Conservation (phyloP, 2,888 invertebrate genomes). For the Hydropsyche betteni region DNA sequence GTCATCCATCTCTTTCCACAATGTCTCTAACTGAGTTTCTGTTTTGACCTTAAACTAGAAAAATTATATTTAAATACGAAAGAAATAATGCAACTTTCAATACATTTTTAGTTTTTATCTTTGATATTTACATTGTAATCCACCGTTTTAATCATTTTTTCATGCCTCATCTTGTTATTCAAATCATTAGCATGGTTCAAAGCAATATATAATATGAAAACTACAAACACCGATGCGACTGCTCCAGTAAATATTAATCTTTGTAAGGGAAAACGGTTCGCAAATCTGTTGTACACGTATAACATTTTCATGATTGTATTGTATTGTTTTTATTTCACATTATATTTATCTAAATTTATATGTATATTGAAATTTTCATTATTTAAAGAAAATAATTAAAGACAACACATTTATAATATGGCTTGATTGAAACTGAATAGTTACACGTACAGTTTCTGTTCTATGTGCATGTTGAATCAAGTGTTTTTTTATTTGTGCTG, state of each 20-base stretch:
- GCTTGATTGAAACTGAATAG: neutral
- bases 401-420: neutral
- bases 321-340: neutral
- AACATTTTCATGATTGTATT: conserved; percentile 35
- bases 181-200: neutral
- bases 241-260: conserved; percentile 41
- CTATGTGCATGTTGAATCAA: conserved; percentile 5
- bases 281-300: conserved; percentile 40
- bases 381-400: neutral
- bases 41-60: neutral
- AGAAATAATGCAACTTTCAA: too few relatives aligned
- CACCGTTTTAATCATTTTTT: too few relatives aligned
- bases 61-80: neutral
- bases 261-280: conserved; percentile 37
- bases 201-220: conserved; percentile 39
- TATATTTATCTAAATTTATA: neutral
- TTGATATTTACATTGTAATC: neutral
- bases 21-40: neutral
- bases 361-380: neutral
- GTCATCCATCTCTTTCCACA: neutral
- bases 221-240: conserved; percentile 31
- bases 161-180: too few relatives aligned
- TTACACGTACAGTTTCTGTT: neutral
- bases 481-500: neutral
- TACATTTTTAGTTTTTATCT: too few relatives aligned